These are phyloP conservation scores for Cephalophus harveyi DNA, from an alignment of 2,113 vertebrate species.

Conservation along the genomic window DNA sequence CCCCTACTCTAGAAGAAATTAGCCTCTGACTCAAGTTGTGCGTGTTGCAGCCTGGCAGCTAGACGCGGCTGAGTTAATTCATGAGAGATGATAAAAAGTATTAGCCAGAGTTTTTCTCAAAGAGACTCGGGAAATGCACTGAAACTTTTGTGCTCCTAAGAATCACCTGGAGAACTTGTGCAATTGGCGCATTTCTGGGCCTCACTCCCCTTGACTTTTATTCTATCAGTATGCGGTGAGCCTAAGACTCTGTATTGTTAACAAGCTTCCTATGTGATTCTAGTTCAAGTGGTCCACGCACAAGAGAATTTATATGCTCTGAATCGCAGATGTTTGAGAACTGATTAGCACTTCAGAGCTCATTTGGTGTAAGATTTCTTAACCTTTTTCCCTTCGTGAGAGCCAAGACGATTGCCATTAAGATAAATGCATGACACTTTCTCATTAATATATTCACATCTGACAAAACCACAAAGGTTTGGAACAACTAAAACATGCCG, in stretches of 20 bases:
- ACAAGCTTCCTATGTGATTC: not conserved
- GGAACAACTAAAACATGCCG: not conserved
- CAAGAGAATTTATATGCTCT: not conserved
- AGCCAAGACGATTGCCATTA: not conserved
- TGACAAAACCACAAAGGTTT: not conserved
- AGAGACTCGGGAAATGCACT: not conserved
- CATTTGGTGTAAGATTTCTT: conserved; percentile 6
- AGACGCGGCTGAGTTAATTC: not conserved
- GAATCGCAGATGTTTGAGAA: not conserved
- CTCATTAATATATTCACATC: conserved; percentile 19
- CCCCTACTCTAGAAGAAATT: not conserved
- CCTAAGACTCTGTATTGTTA: not conserved
- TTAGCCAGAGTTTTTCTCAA: not conserved
- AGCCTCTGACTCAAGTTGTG: not conserved
- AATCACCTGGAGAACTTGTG: not conserved
- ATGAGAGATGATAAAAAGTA: not conserved
- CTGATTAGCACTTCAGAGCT: not conserved
- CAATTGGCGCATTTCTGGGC: not conserved
- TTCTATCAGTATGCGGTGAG: not conserved
- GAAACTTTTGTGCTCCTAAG: not conserved
- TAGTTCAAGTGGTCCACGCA: not conserved
- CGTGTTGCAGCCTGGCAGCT: not conserved
- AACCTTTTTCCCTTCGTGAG: not conserved
- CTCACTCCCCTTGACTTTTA: not conserved
- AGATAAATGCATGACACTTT: not conserved